Evolutionary conservation across 1,140 invertebrate genomes (phyloP), one percentile per base, ranked within the genome.

Genomic region (Samia ricini): DNA sequence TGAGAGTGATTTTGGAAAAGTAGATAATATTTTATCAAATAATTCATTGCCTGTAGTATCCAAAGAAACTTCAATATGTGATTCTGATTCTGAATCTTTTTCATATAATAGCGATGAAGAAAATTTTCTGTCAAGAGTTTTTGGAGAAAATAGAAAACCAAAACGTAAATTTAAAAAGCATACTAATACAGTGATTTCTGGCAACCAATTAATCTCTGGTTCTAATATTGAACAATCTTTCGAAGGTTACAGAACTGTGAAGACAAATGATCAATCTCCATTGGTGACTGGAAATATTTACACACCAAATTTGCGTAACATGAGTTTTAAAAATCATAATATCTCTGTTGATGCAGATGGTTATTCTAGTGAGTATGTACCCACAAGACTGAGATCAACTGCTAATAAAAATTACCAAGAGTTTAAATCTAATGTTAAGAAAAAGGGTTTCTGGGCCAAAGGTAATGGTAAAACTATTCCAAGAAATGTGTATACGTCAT

Each of bases 361-460:
- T 4, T 82, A 74, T 68, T 85, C 81, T 26, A 82, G 68, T 68
- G 90, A 91, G 70, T 91, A 91, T 80, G 80, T 91, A 23, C 90
- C 90, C 2, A 91, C 87, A 36, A 91, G 81, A 66, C 67, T 90
- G 24, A 84, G 87, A 50, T 81, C 79, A 10, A 82, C 78, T 59
- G 79, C 83, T 22, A 90, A 89, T 64, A 83, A 83, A 66, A 91
- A 91, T 68, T 90, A 91, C 64, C 83, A 90, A 70, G 77, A 88
- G 42, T 91, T 91, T 52, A 91, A 88, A 71, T 76, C 89, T 56
- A 88, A 89, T 84, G 83, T 90, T 7, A 80, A 80, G 56, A 83
- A 69, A 52, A 89, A 90, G 70, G 85, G 82, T 20, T 86, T 79
- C 63, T 90, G 88, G 88, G 86, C 86, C 4, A 90, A 88, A 69